These are phyloP conservation scores for Menidia menidia DNA, from an alignment of 2,797 vertebrate species.

Conservation along the genomic window DNA sequence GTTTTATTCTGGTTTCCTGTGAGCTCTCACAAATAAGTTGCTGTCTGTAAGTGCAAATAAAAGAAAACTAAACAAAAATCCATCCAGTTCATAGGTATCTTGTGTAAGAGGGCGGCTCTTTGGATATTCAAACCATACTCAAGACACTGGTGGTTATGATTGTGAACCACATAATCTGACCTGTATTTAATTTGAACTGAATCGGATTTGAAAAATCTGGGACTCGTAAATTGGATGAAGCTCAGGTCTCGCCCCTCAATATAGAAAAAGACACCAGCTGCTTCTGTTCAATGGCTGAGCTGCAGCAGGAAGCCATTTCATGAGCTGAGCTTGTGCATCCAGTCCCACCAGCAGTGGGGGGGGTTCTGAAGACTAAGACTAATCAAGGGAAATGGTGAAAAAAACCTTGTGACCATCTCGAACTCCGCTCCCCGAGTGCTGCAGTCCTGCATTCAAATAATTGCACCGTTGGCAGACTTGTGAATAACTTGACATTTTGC, in stretches of 20 bases:
- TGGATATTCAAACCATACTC: neutral
- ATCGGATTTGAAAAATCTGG: neutral
- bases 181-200: neutral
- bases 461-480: too few species aligned
- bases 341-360: slow-evolving; percentile 22
- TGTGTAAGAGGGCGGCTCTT: neutral
- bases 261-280: neutral
- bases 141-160: neutral
- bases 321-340: neutral
- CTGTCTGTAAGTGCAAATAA: neutral
- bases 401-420: too few species aligned
- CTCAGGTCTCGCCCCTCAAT: neutral
- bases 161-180: neutral
- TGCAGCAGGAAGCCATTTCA: neutral
- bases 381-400: neutral
- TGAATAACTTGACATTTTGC: too few species aligned
- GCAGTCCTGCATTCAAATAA: too few species aligned
- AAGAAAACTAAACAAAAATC: too few species aligned
- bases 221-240: too few species aligned
- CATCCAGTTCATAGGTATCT: neutral
- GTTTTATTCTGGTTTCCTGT: too few species aligned
- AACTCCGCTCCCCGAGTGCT: too few species aligned
- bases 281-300: neutral
- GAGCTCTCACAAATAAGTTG: neutral
- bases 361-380: neutral